Evolutionary conservation across 1,140 invertebrate genomes (phyloP).

Genomic region (Coptotermes formosanus): DNA sequence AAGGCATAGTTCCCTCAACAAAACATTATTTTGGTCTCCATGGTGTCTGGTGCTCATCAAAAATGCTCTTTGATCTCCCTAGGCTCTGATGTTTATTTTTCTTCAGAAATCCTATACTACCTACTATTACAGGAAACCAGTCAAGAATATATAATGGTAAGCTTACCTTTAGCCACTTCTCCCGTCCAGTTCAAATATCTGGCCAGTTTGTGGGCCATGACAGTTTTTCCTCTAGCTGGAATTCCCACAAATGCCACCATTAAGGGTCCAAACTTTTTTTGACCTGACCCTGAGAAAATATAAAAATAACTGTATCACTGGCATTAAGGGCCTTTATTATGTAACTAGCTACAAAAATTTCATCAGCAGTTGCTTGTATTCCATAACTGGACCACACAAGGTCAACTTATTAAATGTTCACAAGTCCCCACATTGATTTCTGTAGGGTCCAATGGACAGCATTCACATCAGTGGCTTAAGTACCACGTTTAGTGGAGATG

Average conservation of each 20-base stretch:
- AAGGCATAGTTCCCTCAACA: neutral
- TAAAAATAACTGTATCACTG: neutral
- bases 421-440: too few species aligned
- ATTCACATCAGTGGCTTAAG: too few species aligned
- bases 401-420: too few species aligned
- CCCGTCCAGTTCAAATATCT: constrained; percentile 89
- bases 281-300: neutral
- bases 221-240: constrained; percentile 88
- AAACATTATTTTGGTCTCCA: neutral
- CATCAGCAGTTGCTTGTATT: too few species aligned
- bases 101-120: too few species aligned
- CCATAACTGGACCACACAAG: too few species aligned
- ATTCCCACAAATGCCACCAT: constrained; percentile 89
- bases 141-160: neutral
- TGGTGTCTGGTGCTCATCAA: neutral
- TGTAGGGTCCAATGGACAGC: too few species aligned
- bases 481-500: too few species aligned
- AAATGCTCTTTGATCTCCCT: constrained; percentile 21
- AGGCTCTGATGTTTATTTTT: neutral
- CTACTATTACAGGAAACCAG: too few species aligned
- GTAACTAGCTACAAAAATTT: too few species aligned
- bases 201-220: constrained; percentile 83
- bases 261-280: constrained; percentile 62
- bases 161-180: constrained; percentile 77
- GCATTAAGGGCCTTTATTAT: too few species aligned